These are phyloP conservation scores for Dryomyza anilis DNA, from an alignment of 2,888 invertebrate genomes.

Conservation along the genomic window DNA sequence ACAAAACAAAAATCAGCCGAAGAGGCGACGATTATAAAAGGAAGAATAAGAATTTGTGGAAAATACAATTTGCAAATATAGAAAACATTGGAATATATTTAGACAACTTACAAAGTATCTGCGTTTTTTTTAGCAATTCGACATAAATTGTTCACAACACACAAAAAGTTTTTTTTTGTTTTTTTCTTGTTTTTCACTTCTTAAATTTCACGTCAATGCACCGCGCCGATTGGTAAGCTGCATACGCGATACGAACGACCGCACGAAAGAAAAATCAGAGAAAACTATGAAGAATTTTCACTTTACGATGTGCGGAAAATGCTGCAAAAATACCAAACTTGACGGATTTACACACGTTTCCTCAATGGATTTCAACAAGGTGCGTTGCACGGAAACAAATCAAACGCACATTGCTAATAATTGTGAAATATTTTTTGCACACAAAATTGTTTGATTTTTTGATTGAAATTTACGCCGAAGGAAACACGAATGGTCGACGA, in stretches of 20 bases:
- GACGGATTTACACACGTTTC: not conserved
- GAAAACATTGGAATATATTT: no score
- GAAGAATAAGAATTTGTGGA: no score
- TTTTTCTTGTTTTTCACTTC: not conserved
- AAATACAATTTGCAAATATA: not conserved
- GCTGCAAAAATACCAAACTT: not conserved
- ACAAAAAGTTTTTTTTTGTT: not conserved
- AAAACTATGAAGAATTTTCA: conserved; percentile 7
- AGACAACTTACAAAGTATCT: no score
- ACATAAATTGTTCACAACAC: not conserved
- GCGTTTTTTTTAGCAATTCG: no score
- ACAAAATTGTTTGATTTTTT: not conserved
- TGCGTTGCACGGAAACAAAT: not conserved
- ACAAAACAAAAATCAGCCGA: conserved; percentile 20
- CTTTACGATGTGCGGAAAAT: not conserved
- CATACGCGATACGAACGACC: not conserved
- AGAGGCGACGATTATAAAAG: not conserved
- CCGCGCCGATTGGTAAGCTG: not conserved
- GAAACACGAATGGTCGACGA: not conserved
- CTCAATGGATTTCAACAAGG: not conserved
- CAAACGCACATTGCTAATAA: not conserved
- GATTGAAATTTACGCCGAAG: not conserved
- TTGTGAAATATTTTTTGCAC: not conserved
- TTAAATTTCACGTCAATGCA: not conserved
- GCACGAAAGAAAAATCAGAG: not conserved